These are phyloP conservation scores for Lucinisca nassula DNA, from an alignment of 2,888 invertebrate species.

Conservation along the genomic window DNA sequence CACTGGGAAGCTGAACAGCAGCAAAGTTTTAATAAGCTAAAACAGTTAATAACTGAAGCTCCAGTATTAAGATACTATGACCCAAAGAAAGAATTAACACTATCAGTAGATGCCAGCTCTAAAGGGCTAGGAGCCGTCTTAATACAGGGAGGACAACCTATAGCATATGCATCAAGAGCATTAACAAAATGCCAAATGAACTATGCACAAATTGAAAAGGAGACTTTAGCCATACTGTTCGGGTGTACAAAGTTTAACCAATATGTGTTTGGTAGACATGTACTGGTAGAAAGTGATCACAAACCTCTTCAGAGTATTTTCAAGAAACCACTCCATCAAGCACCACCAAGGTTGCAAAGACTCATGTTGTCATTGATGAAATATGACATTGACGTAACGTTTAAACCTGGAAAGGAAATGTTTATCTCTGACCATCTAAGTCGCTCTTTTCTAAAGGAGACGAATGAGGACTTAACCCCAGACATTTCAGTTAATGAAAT, in stretches of 20 bases:
- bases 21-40: slow-evolving; percentile 64
- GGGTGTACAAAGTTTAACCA: slow-evolving; percentile 40
- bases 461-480: neutral
- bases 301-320: slow-evolving; percentile 36
- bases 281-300: slow-evolving; percentile 44
- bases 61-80: slow-evolving; percentile 64
- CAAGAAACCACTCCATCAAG: slow-evolving; percentile 38
- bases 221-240: slow-evolving; percentile 27
- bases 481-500: slow-evolving; percentile 17
- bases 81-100: slow-evolving; percentile 25
- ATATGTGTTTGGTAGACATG: slow-evolving; percentile 23
- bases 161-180: slow-evolving; percentile 51
- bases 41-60: slow-evolving; percentile 42
- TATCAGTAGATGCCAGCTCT: slow-evolving; percentile 68
- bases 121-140: slow-evolving; percentile 69
- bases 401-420: slow-evolving; percentile 36
- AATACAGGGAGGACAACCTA: slow-evolving; percentile 58
- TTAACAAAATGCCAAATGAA: slow-evolving; percentile 17
- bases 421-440: slow-evolving; percentile 3
- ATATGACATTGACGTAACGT: slow-evolving; percentile 36
- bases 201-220: slow-evolving; percentile 44
- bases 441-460: slow-evolving; percentile 11
- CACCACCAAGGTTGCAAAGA: neutral
- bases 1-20: slow-evolving; percentile 58
- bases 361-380: slow-evolving; percentile 29